Base-by-base conservation (phyloP, 64 coral and sea anemone species). In the Astreopora myriophthalma region DNA sequence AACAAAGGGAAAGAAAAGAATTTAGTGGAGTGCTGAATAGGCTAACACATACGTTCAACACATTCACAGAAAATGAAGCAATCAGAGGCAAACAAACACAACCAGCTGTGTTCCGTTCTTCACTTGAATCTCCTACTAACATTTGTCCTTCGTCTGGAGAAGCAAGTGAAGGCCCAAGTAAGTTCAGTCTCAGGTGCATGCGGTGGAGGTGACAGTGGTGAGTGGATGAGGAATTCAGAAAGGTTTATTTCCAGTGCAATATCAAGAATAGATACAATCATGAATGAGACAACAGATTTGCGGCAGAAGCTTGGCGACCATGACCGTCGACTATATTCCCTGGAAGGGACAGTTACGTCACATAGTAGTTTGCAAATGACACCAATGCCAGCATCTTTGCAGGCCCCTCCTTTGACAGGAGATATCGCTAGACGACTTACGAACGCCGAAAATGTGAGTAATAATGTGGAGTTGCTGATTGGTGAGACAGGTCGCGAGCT, bases 351-450 rank as follows among this genome's bases (percentile, higher is more conserved):
- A 40, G 26, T 87, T 57, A 27, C 24, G 48, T 44, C 63, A 3
- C 36, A 30, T 33, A 31, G 23, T 16, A 28, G 70, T 16, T 5
- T 33, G 10, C 28, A 26, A 48, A 42, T 34, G 63, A 9, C 23
- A 23, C 5, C 84, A 13, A 31, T 8, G n/a, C 40, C n/a, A 37
- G 19, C 61, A n/a, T 69, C 63, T 6, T 23, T 86, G 23, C 36
- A 69, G 34, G 5, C 34, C 2, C 23, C 0, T 14, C 14, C 23
- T 30, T 48, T 69, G 8, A 20, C 83, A 34, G 61, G 58, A 0
- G 83, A 86, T 5, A 69, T 86, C 13, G 42, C 83, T 14, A 68
- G 83, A 71, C 34, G 83, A 11, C 67, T 86, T 7, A 69, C 83
- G 17, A 71, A 86, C 35, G 61, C 69, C 14, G 84, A 87, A 57